These are phyloP conservation scores for Eptatretus burgeri DNA, from an alignment of 2,113 vertebrate species.

Conservation along the genomic window DNA sequence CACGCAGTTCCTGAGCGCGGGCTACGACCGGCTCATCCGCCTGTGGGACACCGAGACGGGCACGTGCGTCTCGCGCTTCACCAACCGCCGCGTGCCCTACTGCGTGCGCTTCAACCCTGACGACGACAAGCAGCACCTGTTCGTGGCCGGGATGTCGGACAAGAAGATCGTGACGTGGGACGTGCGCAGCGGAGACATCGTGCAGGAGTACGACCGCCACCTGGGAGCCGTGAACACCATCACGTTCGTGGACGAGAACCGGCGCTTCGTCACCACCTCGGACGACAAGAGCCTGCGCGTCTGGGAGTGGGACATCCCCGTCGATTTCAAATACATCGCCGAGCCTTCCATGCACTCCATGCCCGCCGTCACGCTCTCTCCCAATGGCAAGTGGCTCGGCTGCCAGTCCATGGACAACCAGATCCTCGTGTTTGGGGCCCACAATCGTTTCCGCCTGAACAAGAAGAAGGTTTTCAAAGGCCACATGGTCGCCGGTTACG, in stretches of 20 bases:
- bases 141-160: constrained; percentile 2
- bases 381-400: constrained; percentile 22
- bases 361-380: constrained; percentile 88
- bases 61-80: background rate
- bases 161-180: constrained; percentile 4
- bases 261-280: background rate
- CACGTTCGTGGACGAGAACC: constrained; percentile 3
- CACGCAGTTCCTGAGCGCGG: background rate
- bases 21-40: background rate
- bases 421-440: background rate
- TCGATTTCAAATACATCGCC: constrained; percentile 97
- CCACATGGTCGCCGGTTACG: constrained; percentile 3
- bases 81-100: background rate
- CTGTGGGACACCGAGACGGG: constrained; percentile 5
- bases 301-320: constrained; percentile 40
- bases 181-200: background rate
- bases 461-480: constrained; percentile 1
- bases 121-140: constrained; percentile 3
- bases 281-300: background rate
- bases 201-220: constrained; percentile 4
- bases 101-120: background rate
- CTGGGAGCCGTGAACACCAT: constrained; percentile 1
- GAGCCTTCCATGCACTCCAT: constrained; percentile 99
- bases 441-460: background rate
- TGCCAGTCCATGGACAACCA: constrained; percentile 3